Evolutionary conservation across 2,797 vertebrate genomes (phyloP).

Genomic region (Pipistrellus nathusii): DNA sequence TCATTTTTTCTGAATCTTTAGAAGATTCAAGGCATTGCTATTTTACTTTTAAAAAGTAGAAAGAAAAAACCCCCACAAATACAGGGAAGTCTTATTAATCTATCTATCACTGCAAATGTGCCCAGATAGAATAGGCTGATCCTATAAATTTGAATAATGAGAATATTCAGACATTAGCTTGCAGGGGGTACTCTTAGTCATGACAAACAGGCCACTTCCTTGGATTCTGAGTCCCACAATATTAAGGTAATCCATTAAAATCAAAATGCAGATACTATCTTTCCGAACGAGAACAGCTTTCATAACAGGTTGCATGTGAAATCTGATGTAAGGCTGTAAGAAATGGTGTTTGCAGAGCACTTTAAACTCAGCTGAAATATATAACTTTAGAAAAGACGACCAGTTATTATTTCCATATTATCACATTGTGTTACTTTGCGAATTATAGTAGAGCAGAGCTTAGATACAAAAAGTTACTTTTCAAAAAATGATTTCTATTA

Average conservation of each 20-base stretch:
- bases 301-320: not conserved
- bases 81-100: slow-evolving; percentile 65
- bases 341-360: slow-evolving; percentile 34
- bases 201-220: slow-evolving; percentile 47
- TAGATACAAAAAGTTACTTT: not conserved
- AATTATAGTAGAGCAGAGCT: not conserved
- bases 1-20: not conserved
- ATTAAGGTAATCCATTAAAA: slow-evolving; percentile 67
- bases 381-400: not conserved
- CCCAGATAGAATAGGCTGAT: slow-evolving; percentile 12
- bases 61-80: slow-evolving; percentile 49
- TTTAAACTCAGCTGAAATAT: slow-evolving; percentile 4
- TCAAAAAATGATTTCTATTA: not conserved
- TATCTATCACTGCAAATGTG: slow-evolving; percentile 59
- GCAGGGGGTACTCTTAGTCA: slow-evolving; percentile 36
- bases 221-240: not conserved
- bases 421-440: not conserved
- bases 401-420: not conserved
- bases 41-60: slow-evolving; percentile 52
- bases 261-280: slow-evolving; percentile 52
- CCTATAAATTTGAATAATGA: slow-evolving; percentile 69
- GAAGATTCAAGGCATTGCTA: slow-evolving; percentile 5
- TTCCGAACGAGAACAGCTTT: slow-evolving; percentile 55
- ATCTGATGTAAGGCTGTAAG: not conserved
- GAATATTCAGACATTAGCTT: slow-evolving; percentile 53